These are phyloP conservation scores for Schizotus pectinicornis DNA, from an alignment of 2,888 invertebrate genomes.

Conservation along the genomic window DNA sequence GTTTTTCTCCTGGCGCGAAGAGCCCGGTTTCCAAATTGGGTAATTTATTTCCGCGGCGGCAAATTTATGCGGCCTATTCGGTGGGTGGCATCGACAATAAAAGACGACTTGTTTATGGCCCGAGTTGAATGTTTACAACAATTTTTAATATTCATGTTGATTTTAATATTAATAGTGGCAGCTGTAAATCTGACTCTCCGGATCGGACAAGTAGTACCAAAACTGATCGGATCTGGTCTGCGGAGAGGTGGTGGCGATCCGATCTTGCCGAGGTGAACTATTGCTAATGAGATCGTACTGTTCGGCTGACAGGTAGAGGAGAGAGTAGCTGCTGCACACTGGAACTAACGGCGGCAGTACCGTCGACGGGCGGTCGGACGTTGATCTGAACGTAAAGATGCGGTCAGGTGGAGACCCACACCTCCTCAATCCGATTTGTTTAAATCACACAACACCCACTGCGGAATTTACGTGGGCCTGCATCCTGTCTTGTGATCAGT, in stretches of 20 bases:
- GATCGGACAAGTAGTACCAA: not conserved
- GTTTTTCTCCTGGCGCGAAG: no score
- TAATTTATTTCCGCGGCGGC: no score
- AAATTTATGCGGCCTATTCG: no score
- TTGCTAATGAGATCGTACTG: slow-evolving; percentile 30
- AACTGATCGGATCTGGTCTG: no score
- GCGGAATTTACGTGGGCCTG: slow-evolving; percentile 44
- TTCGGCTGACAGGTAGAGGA: slow-evolving; percentile 26
- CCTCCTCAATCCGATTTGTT: slow-evolving; percentile 43
- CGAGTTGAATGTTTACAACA: slow-evolving; percentile 25
- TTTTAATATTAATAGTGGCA: slow-evolving; percentile 21
- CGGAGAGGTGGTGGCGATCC: not conserved
- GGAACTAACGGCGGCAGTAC: slow-evolving; percentile 12
- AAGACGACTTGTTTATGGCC: slow-evolving; percentile 26
- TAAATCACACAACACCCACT: slow-evolving; percentile 45
- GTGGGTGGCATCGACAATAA: slow-evolving; percentile 25
- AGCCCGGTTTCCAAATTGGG: no score
- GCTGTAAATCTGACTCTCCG: slow-evolving; percentile 6
- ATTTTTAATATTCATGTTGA: slow-evolving; percentile 26
- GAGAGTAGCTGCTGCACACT: slow-evolving; percentile 12
- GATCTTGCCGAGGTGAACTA: slow-evolving; percentile 21
- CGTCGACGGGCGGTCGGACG: slow-evolving; percentile 37
- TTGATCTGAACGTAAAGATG: slow-evolving; percentile 40
- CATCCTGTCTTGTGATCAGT: slow-evolving; percentile 35
- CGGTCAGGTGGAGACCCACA: slow-evolving; percentile 46